Conservation (phyloP, 2,888 invertebrate species). For the Lymantria dispar region DNA sequence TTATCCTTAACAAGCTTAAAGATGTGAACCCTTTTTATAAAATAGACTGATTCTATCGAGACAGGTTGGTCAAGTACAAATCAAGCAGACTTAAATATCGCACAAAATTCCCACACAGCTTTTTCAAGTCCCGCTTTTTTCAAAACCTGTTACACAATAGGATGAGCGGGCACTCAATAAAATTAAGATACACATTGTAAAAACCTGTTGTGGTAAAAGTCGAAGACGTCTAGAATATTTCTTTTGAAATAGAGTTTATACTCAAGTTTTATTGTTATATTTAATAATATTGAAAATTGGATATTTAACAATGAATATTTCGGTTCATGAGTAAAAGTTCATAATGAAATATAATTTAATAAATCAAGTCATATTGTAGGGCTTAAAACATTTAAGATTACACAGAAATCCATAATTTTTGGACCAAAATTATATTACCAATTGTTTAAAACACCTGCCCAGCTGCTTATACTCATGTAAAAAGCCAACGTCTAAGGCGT, state of each 20-base stretch:
- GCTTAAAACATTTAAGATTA: background rate
- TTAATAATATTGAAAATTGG: too few species aligned
- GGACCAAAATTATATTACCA: slow-evolving; percentile 16
- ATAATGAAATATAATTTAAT: background rate
- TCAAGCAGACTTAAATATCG: slow-evolving; percentile 36
- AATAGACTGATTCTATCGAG: slow-evolving; percentile 38
- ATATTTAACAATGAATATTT: too few species aligned
- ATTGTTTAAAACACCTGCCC: slow-evolving; percentile 55
- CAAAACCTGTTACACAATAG: slow-evolving; percentile 52
- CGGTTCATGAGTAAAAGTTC: too few species aligned
- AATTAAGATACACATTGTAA: slow-evolving; percentile 35
- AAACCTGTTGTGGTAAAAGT: slow-evolving; percentile 25
- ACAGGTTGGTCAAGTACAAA: slow-evolving; percentile 50
- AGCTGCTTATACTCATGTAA: slow-evolving; percentile 76
- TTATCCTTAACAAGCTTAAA: slow-evolving; percentile 23
- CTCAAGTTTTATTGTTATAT: too few species aligned
- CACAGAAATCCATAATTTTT: slow-evolving; percentile 1
- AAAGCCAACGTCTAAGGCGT: slow-evolving; percentile 81
- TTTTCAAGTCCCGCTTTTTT: slow-evolving; percentile 33
- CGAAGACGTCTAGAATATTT: too few species aligned
- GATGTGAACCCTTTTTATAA: slow-evolving; percentile 46
- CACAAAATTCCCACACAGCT: slow-evolving; percentile 49
- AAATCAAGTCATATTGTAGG: background rate
- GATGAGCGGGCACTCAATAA: slow-evolving; percentile 40
- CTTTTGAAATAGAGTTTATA: too few species aligned